Conservation (phyloP, 2,113 vertebrate genomes). For the Rana temporaria region DNA sequence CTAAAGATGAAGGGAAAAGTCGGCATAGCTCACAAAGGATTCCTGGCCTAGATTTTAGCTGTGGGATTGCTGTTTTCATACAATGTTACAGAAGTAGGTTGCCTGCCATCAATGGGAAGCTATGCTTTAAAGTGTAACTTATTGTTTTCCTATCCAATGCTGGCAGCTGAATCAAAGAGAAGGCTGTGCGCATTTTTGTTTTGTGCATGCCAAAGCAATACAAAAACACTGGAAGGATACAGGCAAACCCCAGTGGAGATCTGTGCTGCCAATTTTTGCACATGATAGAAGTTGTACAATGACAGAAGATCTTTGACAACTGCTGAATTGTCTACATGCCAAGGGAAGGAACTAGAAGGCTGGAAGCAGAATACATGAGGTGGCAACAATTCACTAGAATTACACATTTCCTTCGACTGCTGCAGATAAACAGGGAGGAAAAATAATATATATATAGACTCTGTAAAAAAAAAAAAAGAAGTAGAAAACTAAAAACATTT, state of each 20-base stretch:
- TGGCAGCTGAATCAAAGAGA: constrained; percentile 82
- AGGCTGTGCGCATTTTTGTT: constrained; percentile 70
- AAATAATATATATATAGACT: constrained; percentile 56
- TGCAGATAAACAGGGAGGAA: constrained; percentile 74
- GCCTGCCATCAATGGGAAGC: constrained; percentile 71
- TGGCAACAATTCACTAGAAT: constrained; percentile 76
- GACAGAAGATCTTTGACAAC: constrained; percentile 80
- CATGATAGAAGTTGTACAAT: constrained; percentile 79
- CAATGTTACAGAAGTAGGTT: constrained; percentile 68
- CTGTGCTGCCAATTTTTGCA: constrained; percentile 77
- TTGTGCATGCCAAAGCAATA: constrained; percentile 77
- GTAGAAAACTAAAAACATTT: too few species aligned
- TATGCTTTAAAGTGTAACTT: constrained; percentile 80
- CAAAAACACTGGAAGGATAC: constrained; percentile 83
- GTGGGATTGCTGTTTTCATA: constrained; percentile 62
- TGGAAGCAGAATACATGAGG: constrained; percentile 77
- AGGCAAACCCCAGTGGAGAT: constrained; percentile 77
- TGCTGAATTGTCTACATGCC: constrained; percentile 75
- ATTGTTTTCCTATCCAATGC: constrained; percentile 83
- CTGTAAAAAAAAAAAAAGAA: too few species aligned
- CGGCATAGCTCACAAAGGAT: constrained; percentile 62
- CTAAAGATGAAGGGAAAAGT: constrained; percentile 56
- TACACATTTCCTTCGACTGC: constrained; percentile 77
- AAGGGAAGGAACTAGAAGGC: constrained; percentile 79
- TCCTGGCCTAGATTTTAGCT: constrained; percentile 57